Evolutionary conservation across 2,888 invertebrate genomes (phyloP), one percentile per base, ranked within the genome.

Genomic region (Prosopocoilus inquinatus): DNA sequence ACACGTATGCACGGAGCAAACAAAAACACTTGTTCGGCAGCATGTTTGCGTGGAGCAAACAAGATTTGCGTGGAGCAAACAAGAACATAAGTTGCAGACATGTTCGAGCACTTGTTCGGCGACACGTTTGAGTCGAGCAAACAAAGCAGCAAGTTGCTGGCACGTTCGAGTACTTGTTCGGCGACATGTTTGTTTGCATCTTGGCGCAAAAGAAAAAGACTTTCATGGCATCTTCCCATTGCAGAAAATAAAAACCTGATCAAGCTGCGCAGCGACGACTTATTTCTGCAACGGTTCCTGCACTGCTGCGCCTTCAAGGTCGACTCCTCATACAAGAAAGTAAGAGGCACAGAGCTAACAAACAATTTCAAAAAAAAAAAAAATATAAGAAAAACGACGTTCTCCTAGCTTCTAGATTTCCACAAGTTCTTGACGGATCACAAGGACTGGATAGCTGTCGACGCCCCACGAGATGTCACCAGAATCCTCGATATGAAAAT

Each of bases 381-480:
- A n/a, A n/a, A n/a, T n/a, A n/a, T n/a, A n/a, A n/a, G n/a, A n/a
- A n/a, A 16, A 8, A n/a, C 9, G n/a, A 45, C 47, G 7, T 53
- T 55, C 54, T 67, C 68, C 44, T 51, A 77, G 77, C 70, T 77
- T 50, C 69, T 70, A 59, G 57, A 61, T 38, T 71, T 67, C 53
- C 74, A 73, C 53, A 69, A 70, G 39, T 58, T 72, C 20, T 60
- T 76, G 32, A 53, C 64, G 20, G 68, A 75, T 36, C 64, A 70
- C 62, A 70, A 72, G 9, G 67, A 74, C 16, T 78, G 76, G 76
- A 75, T 71, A 60, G 69, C 72, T 1, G 67, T 57, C 39, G 68
- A 64, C 7, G 57, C 67, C 9, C 71, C 73, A 1, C 51, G 60
- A 33, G 65, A 69, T 2, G 63, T 68, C 46, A 67, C 64, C 58